Conservation (phyloP, 2,888 invertebrate genomes). For the Acleris holmiana region DNA sequence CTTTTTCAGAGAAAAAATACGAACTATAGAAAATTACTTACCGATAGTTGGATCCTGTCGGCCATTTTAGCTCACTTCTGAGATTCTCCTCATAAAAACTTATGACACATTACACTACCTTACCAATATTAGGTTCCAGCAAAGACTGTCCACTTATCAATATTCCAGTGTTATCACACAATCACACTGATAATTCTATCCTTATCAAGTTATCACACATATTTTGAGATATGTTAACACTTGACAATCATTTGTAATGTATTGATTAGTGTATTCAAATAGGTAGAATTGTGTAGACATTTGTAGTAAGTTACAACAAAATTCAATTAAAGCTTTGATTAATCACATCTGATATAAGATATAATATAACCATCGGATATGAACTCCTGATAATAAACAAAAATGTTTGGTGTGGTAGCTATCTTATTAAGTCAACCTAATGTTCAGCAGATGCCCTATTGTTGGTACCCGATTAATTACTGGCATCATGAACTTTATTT, state of each 20-base stretch:
- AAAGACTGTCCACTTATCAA: constrained; percentile 67
- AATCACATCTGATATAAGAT: constrained; percentile 3
- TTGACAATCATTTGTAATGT: constrained; percentile 22
- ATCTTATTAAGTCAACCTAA: no score
- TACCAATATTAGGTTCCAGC: constrained; percentile 49
- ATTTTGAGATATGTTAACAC: constrained; percentile 57
- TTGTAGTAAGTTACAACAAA: constrained; percentile 2
- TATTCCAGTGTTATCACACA: constrained; percentile 62
- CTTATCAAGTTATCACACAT: constrained; percentile 66
- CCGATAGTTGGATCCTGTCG: constrained; percentile 65
- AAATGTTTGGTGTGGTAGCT: no score
- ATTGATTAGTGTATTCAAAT: constrained; percentile 25
- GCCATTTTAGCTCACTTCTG: constrained; percentile 61
- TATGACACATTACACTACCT: constrained; percentile 47
- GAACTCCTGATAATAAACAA: no score
- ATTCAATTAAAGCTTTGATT: constrained; percentile 7
- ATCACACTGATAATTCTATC: constrained; percentile 55
- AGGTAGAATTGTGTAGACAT: constrained; percentile 9
- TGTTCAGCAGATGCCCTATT: no score
- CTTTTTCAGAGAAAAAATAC: no score
- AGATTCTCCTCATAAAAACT: constrained; percentile 62
- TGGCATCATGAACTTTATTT: no score
- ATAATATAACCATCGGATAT: not conserved
- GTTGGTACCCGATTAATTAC: no score
- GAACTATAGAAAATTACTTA: constrained; percentile 51